Evolutionary conservation across 64 coral and sea anemone genomes (phyloP).

Genomic region (Astreopora myriophthalma): DNA sequence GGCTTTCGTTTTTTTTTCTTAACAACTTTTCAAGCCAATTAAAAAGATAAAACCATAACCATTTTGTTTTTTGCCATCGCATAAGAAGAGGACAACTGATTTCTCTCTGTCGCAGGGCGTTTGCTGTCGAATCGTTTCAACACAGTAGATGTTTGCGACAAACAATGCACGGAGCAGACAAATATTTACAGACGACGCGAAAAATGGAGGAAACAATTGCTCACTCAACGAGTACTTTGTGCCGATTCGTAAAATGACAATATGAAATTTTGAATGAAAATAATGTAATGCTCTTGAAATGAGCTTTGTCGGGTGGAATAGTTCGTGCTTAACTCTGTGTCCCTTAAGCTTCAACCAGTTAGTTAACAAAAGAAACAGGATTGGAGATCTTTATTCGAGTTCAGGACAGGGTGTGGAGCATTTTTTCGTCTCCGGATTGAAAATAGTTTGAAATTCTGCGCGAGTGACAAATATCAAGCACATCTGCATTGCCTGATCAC

Average conservation of each 20-base stretch:
- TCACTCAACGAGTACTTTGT: neutral
- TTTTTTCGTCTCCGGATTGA: neutral
- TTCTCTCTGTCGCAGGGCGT: neutral
- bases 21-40: neutral
- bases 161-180: neutral
- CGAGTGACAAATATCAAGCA: neutral
- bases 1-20: conserved; percentile 38
- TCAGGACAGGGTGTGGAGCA: neutral
- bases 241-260: conserved; percentile 14
- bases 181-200: conserved; percentile 42
- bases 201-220: neutral
- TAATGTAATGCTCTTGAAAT: conserved; percentile 17
- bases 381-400: neutral
- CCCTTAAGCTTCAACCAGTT: neutral
- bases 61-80: neutral
- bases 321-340: neutral
- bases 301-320: neutral
- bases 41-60: neutral
- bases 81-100: neutral
- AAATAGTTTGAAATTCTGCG: neutral
- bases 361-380: neutral
- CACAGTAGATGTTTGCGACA: neutral
- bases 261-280: neutral
- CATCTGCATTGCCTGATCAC: conserved; percentile 77
- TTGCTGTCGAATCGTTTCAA: neutral